Evolutionary conservation across 2,888 invertebrate genomes (phyloP).

Genomic region (Nudaria mundana): DNA sequence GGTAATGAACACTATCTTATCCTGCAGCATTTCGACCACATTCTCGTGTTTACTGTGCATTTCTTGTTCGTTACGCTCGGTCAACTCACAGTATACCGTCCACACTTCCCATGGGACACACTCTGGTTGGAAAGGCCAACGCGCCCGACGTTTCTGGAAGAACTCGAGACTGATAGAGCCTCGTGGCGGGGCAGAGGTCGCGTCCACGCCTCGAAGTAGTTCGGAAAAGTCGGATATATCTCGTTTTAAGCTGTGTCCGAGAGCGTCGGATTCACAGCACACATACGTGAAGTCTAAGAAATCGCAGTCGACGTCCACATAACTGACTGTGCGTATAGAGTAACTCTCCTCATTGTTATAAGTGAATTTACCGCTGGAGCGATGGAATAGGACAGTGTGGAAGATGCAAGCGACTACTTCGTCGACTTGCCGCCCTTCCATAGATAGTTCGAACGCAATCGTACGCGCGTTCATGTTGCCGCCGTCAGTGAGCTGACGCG

Average conservation of each 20-base stretch:
- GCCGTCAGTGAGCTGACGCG: slow-evolving; percentile 59
- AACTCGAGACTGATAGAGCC: slow-evolving; percentile 97
- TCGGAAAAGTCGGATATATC: slow-evolving; percentile 91
- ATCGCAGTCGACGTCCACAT: slow-evolving; percentile 98
- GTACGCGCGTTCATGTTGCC: slow-evolving; percentile 89
- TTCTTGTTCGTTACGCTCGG: slow-evolving; percentile 93
- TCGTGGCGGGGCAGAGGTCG: slow-evolving; percentile 79
- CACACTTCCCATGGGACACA: slow-evolving; percentile 99
- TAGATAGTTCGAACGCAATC: slow-evolving; percentile 89
- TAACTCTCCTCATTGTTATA: slow-evolving; percentile 97
- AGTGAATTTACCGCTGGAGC: slow-evolving; percentile 95
- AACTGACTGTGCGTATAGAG: slow-evolving; percentile 97
- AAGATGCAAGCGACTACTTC: slow-evolving; percentile 95
- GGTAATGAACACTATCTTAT: slow-evolving; percentile 96
- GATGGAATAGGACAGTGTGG: slow-evolving; percentile 95
- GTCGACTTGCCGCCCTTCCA: slow-evolving; percentile 95
- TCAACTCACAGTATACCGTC: slow-evolving; percentile 95
- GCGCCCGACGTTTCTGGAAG: slow-evolving; percentile 93
- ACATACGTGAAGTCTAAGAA: slow-evolving; percentile 99
- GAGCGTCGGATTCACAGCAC: slow-evolving; percentile 91
- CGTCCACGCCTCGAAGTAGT: slow-evolving; percentile 86
- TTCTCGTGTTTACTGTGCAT: slow-evolving; percentile 93
- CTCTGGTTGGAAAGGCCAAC: slow-evolving; percentile 95
- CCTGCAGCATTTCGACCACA: slow-evolving; percentile 92
- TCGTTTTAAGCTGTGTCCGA: slow-evolving; percentile 86